A percentile compares a stretch with the other conserved stretches of the same genome.
Conservation (phyloP, 2,888 invertebrate species). For the Thecophora atra region DNA sequence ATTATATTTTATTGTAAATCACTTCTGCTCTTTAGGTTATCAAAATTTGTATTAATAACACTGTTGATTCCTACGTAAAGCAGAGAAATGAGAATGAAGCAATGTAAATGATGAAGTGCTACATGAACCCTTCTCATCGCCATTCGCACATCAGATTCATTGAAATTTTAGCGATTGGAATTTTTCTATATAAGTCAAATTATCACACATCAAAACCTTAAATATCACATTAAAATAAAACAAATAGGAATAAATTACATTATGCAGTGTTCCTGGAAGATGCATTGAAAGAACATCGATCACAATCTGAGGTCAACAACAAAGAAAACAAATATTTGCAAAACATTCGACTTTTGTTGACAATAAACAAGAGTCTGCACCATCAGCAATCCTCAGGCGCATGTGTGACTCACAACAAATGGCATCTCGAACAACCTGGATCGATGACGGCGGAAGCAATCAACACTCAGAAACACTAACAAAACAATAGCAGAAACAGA, state of each 20-base stretch:
- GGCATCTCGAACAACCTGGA: background rate
- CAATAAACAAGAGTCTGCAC: background rate
- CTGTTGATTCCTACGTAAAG: no score
- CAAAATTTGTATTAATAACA: no score
- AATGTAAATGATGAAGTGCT: no score
- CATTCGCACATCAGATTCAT: no score
- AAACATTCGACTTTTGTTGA: background rate
- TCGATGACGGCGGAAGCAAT: background rate
- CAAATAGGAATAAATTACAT: background rate
- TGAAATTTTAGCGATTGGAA: no score
- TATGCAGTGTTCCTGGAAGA: background rate
- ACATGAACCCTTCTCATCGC: no score
- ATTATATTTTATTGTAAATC: no score
- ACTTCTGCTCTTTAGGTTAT: no score
- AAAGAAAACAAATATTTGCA: conserved; percentile 6
- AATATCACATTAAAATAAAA: no score
- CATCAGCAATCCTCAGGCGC: background rate
- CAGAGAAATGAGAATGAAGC: no score
- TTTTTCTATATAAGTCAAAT: no score
- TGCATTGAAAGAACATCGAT: background rate
- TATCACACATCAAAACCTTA: background rate
- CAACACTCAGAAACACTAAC: background rate
- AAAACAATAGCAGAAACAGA: no score
- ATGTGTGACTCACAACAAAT: background rate
- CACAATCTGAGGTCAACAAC: background rate